Base-by-base conservation (phyloP, 2,113 vertebrate species). In the Oophaga pumilio region DNA sequence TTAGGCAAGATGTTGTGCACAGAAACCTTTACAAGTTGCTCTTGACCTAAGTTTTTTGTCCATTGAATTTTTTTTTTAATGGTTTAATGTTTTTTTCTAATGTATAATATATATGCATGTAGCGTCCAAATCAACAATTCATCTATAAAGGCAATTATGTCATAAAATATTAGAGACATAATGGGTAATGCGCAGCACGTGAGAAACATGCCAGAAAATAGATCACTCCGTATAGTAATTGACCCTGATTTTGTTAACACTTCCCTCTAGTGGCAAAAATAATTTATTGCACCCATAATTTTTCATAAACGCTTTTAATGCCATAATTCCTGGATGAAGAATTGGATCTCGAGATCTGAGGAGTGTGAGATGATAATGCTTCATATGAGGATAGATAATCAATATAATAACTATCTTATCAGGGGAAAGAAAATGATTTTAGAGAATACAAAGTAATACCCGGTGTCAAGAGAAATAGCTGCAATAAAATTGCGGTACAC, bases 381-480 rank as follows among this genome's bases (percentile, higher is more conserved):
- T 74, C 59, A 83, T 83, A 76, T 83, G 4, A 88, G 57, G 57
- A 88, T 57, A 83, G 69, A 66, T 83, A 82, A 88, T 88, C 86
- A 83, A 88, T 88, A 88, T 76, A 76, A 88, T 83, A 82, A 76
- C 80, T 50, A 33, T 83, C 82, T 74, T 53, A 83, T 88, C 43
- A 76, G 59, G 86, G 76, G 43, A 56, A 76, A 76, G 69, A 88
- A 83, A 83, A 83, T 88, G 33, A 76, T 88, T 82, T 87, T 77
- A 64, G 69, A 82, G 69, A 83, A 76, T 83, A 88, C 79, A 88
- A 88, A 88, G 86, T 88, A 88, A 87, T 83, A 83, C 80, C 86
- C 60, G 28, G 71, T 83, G 86, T 83, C 86, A 88, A 76, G 59
- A 83, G 69, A 64, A 83, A 88, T 83, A 53, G 49, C 57, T 53